Base-by-base conservation (phyloP, 2,113 vertebrate species). In the Tricholaema leucomelas region DNA sequence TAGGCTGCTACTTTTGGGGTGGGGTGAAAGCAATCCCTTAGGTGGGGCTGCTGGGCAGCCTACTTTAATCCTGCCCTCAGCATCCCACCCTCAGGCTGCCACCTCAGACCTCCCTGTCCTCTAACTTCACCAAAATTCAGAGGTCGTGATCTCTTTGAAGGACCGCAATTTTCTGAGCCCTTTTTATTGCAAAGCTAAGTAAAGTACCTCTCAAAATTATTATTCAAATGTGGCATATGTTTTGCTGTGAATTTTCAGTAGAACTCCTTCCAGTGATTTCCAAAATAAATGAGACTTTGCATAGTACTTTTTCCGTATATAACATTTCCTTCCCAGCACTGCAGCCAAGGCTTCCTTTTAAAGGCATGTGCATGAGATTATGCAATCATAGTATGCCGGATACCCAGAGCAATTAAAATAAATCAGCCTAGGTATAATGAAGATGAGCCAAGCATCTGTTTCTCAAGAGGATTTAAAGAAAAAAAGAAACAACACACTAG, bases 381-480 rank as follows among this genome's bases (percentile, higher is more conserved):
- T 93, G 95, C 94, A 96, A 95, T 87, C 60, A 3, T 93, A 92
- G 94, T 94, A 95, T 92, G 94, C 91, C 15, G 54, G 94, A 93
- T 95, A 94, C 86, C 59, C 91, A 87, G 82, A 92, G 92, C 87
- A 97, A 96, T 96, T 96, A 94, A 96, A 97, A 96, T 96, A 96
- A 96, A 96, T 96, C 94, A 95, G 88, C 58, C 87, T 94, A 96
- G 94, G 94, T 96, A 96, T 93, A 96, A 97, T 92, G 94, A 96
- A 96, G 91, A 96, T 91, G 94, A 95, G 88, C 67, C 88, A 94
- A 92, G 92, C 94, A 95, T 95, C 94, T 96, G 94, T 92, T 93
- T 96, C 91, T 92, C 96, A 73, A 94, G 94, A 96, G 92, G 90
- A 96, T 95, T 96, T 44, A 3, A 61, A 56, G 79, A 84, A 81